Conservation (phyloP, 2,113 vertebrate species). For the Cervus canadensis region DNA sequence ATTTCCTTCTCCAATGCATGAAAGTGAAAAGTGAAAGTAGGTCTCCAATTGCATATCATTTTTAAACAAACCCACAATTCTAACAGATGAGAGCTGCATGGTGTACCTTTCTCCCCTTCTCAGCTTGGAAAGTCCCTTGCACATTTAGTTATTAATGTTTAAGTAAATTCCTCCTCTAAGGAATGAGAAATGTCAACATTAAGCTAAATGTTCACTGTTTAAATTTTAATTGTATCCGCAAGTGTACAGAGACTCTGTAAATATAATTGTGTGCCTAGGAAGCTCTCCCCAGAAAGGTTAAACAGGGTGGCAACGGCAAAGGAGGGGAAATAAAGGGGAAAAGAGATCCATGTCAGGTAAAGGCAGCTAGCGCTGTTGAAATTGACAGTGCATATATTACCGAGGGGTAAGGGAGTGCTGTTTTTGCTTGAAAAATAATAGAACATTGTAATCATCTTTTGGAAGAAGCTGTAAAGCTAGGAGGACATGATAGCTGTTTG, state of each 20-base stretch:
- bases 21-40: background rate
- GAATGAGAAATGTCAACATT: conserved; percentile 26
- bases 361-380: conserved; percentile 31
- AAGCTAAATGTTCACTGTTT: background rate
- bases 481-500: conserved; percentile 28
- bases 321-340: background rate
- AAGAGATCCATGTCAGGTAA: background rate
- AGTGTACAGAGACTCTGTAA: background rate
- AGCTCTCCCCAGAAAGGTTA: conserved; percentile 40
- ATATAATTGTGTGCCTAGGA: background rate
- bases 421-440: conserved; percentile 59
- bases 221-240: conserved; percentile 49
- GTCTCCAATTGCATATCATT: background rate
- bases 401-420: background rate
- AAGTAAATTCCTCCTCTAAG: conserved; percentile 24
- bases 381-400: background rate
- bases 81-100: background rate
- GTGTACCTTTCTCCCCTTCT: background rate
- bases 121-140: background rate
- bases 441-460: conserved; percentile 42
- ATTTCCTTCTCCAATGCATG: background rate
- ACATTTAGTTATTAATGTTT: conserved; percentile 25
- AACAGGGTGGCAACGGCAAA: background rate
- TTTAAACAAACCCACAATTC: background rate
- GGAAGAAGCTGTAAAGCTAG: conserved; percentile 44